phyloP scores from a whole-genome alignment of 2,888 invertebrate genomes.

The Athetis lepigone region DNA sequence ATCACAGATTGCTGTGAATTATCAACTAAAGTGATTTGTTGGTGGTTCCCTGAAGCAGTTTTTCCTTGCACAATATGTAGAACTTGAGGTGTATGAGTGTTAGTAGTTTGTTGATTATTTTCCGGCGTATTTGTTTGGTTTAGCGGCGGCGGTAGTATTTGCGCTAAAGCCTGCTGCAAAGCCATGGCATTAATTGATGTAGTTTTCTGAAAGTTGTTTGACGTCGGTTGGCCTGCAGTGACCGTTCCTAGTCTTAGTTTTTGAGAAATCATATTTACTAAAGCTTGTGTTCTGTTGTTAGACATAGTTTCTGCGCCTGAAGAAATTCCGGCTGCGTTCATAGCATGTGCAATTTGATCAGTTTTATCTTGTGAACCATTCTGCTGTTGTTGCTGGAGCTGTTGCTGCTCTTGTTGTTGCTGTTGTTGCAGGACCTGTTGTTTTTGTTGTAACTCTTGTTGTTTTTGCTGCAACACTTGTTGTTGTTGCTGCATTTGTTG shows the following conservation, averaged over 20 bases:
- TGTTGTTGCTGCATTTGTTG: conserved; percentile 31
- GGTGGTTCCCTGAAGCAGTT: conserved; percentile 80
- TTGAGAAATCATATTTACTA: conserved; percentile 89
- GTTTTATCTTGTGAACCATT: conserved; percentile 77
- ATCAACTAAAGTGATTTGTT: conserved; percentile 81
- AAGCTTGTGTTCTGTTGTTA: conserved; percentile 77
- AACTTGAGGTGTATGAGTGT: conserved; percentile 78
- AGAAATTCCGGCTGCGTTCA: conserved; percentile 86
- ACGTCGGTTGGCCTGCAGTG: conserved; percentile 65
- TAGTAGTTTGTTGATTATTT: conserved; percentile 72
- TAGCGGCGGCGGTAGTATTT: conserved; percentile 85
- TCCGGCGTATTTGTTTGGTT: conserved; percentile 79
- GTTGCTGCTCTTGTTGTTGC: conserved; percentile 27
- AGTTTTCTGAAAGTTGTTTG: conserved; percentile 79
- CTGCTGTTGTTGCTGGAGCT: conserved; percentile 57
- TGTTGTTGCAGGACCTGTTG: conserved; percentile 21
- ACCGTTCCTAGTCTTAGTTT: conserved; percentile 81
- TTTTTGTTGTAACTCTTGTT: conserved; percentile 26
- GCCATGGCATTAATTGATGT: conserved; percentile 84
- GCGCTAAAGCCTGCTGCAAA: conserved; percentile 87
- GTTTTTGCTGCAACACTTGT: conserved; percentile 21
- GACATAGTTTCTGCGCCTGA: conserved; percentile 71
- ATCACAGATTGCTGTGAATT: conserved; percentile 83
- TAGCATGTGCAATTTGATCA: conserved; percentile 86
- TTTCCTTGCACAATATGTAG: conserved; percentile 88